Percentiles rank a stretch among this genome's conserved stretches.
Conservation (phyloP, 2,888 invertebrate genomes). For the Agrotis segetum region DNA sequence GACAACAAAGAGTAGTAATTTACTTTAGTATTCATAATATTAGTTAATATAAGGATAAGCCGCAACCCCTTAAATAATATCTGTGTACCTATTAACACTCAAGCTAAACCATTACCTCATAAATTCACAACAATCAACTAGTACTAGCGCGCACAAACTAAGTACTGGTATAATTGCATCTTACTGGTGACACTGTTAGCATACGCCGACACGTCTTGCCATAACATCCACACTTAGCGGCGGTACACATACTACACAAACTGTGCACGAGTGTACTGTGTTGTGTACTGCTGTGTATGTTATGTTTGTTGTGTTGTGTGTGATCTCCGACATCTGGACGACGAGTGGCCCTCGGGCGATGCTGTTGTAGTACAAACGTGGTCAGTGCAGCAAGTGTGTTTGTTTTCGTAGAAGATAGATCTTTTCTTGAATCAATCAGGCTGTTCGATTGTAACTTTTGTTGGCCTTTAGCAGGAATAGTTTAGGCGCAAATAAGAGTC, state of each 20-base stretch:
- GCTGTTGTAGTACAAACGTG: constrained; percentile 17
- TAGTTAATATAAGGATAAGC: not conserved
- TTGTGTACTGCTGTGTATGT: constrained; percentile 35
- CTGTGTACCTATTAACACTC: not conserved
- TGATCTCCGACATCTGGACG: constrained; percentile 60
- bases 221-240: constrained; percentile 54
- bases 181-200: constrained; percentile 41
- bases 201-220: constrained; percentile 45
- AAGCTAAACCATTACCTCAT: constrained; percentile 11
- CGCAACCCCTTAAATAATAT: not conserved
- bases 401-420: not conserved
- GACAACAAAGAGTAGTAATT: no score
- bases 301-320: constrained; percentile 44
- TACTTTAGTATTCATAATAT: no score
- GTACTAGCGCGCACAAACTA: constrained; percentile 30
- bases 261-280: constrained; percentile 37
- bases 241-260: constrained; percentile 42
- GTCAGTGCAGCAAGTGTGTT: constrained; percentile 29
- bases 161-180: constrained; percentile 45
- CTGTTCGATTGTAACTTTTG: not conserved
- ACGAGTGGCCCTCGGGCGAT: constrained; percentile 54
- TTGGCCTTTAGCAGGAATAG: no score
- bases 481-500: no score
- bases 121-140: constrained; percentile 17
- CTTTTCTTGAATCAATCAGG: not conserved